These are phyloP conservation scores for Eptesicus fuscus DNA, from an alignment of 2,113 vertebrate species.

Conservation along the genomic window DNA sequence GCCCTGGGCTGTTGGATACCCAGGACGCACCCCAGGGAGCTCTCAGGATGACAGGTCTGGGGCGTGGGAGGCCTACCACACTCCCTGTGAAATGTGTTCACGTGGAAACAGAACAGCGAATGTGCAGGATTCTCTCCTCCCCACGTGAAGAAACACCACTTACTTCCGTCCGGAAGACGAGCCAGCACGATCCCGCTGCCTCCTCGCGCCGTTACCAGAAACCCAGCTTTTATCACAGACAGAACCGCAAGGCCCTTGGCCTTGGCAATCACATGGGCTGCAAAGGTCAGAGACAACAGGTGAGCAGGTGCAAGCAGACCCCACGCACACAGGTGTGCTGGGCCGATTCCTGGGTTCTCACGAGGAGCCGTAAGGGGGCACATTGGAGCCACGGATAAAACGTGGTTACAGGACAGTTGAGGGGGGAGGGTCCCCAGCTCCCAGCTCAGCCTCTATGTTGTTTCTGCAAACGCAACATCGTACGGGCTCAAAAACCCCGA, in stretches of 20 bases:
- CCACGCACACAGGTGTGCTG: accelerated
- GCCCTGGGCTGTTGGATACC: background rate
- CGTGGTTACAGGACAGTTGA: accelerated
- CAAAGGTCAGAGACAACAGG: constrained; percentile 31
- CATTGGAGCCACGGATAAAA: background rate
- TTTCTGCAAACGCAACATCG: background rate
- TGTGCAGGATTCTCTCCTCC: background rate
- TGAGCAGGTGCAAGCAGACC: background rate
- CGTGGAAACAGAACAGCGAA: background rate
- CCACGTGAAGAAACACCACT: constrained; percentile 69
- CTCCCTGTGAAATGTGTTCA: accelerated
- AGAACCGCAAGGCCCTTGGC: constrained; percentile 95
- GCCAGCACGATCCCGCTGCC: constrained; percentile 96
- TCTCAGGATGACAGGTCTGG: background rate
- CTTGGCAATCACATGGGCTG: constrained; percentile 95
- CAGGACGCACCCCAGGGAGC: accelerated
- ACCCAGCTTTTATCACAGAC: constrained; percentile 95
- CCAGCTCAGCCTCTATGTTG: accelerated
- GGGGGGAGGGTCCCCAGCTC: too few species aligned
- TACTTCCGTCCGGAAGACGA: constrained; percentile 91
- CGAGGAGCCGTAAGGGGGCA: background rate
- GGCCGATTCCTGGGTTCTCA: background rate
- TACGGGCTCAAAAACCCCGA: background rate
- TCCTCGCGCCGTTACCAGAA: constrained; percentile 94
- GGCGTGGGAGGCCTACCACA: background rate